Conservation (phyloP, 2,113 vertebrate genomes). For the Ornithorhynchus anatinus region DNA sequence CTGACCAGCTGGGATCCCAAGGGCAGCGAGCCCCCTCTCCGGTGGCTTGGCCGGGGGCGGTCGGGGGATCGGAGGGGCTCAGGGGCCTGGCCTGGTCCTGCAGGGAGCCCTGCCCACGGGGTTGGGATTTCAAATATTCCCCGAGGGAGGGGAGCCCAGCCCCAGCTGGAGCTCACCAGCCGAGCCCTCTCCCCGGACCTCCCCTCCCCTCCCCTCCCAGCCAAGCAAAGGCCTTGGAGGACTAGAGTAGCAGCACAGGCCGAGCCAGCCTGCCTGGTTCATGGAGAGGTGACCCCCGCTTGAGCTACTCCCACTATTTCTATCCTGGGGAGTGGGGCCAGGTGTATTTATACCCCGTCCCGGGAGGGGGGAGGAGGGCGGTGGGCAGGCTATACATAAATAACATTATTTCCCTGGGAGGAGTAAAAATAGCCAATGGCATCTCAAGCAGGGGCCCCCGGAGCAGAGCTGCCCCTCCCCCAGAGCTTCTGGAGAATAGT, state of each 20-base stretch:
- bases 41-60: not conserved
- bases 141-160: not conserved
- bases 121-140: not conserved
- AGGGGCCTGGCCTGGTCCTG: too few species aligned
- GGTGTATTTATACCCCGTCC: slow-evolving; percentile 56
- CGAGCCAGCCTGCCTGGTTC: too few species aligned
- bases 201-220: not conserved
- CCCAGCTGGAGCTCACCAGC: not conserved
- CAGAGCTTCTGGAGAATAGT: not conserved
- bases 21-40: fast-evolving
- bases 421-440: slow-evolving; percentile 57
- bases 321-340: not conserved
- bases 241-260: not conserved
- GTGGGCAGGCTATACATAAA: slow-evolving; percentile 53
- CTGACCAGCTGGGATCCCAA: too few species aligned
- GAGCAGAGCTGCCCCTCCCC: not conserved
- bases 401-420: slow-evolving; percentile 40
- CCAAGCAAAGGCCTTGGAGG: not conserved
- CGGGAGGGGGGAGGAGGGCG: slow-evolving; percentile 13
- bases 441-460: not conserved
- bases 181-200: not conserved
- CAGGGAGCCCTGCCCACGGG: not conserved
- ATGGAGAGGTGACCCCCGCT: too few species aligned
- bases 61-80: not conserved
- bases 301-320: not conserved